A percentile compares a stretch with the other conserved stretches of the same genome.
Conservation (phyloP, 2,113 vertebrate genomes). For the Indri indri region DNA sequence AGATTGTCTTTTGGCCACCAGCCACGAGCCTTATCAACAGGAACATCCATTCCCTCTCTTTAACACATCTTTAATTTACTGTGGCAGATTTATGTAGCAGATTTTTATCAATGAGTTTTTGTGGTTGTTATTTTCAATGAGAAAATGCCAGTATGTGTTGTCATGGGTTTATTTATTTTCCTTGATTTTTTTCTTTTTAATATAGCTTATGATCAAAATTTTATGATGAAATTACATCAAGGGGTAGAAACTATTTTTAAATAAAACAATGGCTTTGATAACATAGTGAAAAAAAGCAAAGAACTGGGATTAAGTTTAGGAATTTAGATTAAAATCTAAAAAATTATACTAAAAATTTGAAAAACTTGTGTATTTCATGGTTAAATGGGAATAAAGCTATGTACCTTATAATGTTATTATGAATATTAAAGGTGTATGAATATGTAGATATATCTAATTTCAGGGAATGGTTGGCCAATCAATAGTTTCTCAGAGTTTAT, state of each 20-base stretch:
- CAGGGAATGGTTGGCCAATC: not conserved
- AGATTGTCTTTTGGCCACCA: slow-evolving; percentile 55
- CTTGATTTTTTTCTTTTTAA: not conserved
- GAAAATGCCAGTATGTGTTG: not conserved
- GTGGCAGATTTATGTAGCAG: not conserved
- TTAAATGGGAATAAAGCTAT: not conserved
- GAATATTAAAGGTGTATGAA: not conserved
- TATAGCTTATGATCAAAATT: not conserved
- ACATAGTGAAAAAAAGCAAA: not conserved
- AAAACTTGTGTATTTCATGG: not conserved
- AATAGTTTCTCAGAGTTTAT: not conserved
- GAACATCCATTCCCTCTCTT: slow-evolving; percentile 63
- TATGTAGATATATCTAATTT: not conserved
- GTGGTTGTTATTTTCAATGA: not conserved
- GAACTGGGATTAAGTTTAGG: not conserved
- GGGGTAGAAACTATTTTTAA: not conserved
- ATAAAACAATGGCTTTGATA: not conserved
- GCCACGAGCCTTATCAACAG: slow-evolving; percentile 60
- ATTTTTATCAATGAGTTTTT: slow-evolving; percentile 11
- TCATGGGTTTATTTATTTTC: not conserved
- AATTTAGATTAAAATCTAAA: not conserved
- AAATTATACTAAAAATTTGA: not conserved
- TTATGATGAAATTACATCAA: not conserved
- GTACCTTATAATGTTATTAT: not conserved
- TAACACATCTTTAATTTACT: slow-evolving; percentile 47